Evolutionary conservation across 2,888 invertebrate species (phyloP), one percentile per base, ranked within the genome.

Genomic region (Chouioia cunea): DNA sequence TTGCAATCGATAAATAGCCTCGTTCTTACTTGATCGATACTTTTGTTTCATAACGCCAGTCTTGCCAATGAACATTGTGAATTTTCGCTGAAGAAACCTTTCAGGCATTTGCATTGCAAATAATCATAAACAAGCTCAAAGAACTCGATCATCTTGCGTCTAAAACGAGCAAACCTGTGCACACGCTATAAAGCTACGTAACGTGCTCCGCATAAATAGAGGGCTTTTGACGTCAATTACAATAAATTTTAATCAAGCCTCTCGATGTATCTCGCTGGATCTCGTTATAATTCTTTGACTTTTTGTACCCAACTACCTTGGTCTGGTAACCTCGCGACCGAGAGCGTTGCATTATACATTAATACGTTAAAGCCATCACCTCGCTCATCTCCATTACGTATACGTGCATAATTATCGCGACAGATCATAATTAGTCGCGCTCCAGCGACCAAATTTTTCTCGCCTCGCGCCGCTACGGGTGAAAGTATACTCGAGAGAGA

Each of bases 241-340:
- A 57, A 62, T 52, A 14, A 4, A 23, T 10, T 10, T 6, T 36
- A 36, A 36, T 36, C 36, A 36, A 36, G 36, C 12, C 36, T 36
- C 36, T n/a, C 52, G 23, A 22, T 18, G 20, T 23, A 66, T 59
- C 8, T 23, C 22, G 3, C 22, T 10, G 18, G 46, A 36, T 43
- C 23, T 20, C 54, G 43, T 36, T 8, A 36, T 36, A 36, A 36
- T 12, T 10, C 16, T 20, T 52, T 6, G 6, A 36, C 71, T n/a
- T n/a, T 46, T 63, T 73, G 66, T 65, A 76, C 75, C 74, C 71
- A 78, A 76, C 74, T 76, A 75, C 80, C 81, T 81, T 81, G 81
- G 80, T 80, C 81, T 76, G 77, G 78, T 80, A 79, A 81, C 80
- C 80, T 75, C 78, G 53, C 72, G 70, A 74, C 70, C 72, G 74